A percentile compares a stretch with the other conserved stretches of the same genome.
phyloP scores from a whole-genome alignment of 2,113 vertebrate species.

The Prochilodus magdalenae region DNA sequence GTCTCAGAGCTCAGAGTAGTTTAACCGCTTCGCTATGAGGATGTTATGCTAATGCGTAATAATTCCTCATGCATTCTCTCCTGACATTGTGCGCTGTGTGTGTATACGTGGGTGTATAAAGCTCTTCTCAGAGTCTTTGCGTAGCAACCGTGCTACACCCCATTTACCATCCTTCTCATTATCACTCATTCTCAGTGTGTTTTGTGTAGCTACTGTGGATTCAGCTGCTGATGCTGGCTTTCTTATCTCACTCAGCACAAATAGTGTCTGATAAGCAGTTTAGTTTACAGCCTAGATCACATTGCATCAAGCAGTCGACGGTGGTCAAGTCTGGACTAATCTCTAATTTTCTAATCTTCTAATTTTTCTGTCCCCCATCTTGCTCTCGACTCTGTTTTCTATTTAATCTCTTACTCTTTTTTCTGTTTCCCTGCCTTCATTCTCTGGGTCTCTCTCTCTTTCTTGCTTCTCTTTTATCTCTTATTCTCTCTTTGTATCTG shows the following conservation, averaged over 20 bases:
- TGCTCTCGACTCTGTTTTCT: neutral
- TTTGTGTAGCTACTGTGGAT: conserved; percentile 20
- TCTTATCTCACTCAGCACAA: conserved; percentile 40
- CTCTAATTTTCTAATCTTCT: neutral
- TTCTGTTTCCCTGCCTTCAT: conserved; percentile 21
- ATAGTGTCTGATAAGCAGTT: conserved; percentile 35
- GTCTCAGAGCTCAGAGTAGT: neutral
- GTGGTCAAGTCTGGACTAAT: conserved; percentile 16
- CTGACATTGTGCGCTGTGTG: conserved; percentile 14
- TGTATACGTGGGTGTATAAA: conserved; percentile 30
- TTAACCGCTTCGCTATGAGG: neutral
- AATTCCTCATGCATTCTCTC: conserved; percentile 3
- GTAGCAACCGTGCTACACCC: conserved; percentile 35
- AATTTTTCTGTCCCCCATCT: neutral
- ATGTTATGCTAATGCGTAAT: neutral
- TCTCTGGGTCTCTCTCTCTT: neutral
- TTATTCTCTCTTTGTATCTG: neutral
- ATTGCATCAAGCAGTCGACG: conserved; percentile 21
- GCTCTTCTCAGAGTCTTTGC: conserved; percentile 44
- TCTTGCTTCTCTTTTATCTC: neutral
- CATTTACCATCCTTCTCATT: conserved; percentile 48
- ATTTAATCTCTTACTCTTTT: conserved; percentile 38
- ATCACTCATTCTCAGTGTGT: conserved; percentile 40
- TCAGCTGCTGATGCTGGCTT: conserved; percentile 8
- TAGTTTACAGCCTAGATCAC: conserved; percentile 22